phyloP scores from a whole-genome alignment of 2,797 vertebrate genomes.

The Enteromius viviparus region DNA sequence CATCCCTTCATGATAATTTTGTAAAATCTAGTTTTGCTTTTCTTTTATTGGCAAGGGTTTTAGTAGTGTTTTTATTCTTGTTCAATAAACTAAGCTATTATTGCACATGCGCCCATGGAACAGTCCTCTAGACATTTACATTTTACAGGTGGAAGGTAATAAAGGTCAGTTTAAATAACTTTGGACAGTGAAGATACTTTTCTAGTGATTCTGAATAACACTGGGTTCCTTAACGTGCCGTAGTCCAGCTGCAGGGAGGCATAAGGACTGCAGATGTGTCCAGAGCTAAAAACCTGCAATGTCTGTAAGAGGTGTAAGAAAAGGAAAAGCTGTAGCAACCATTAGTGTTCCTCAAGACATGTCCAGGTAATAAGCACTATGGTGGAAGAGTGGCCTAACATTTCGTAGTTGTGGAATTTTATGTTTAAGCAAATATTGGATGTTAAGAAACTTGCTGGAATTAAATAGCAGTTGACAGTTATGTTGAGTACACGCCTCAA shows the following conservation, averaged over 20 bases:
- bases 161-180: neutral
- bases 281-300: neutral
- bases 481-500: too few species aligned
- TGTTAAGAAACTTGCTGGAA: neutral
- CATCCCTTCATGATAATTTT: neutral
- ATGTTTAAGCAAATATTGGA: neutral
- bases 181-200: neutral
- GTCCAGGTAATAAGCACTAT: too few species aligned
- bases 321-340: too few species aligned
- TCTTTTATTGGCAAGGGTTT: neutral
- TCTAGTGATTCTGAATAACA: neutral
- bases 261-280: neutral
- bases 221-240: neutral
- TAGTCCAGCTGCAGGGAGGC: neutral
- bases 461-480: neutral
- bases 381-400: neutral
- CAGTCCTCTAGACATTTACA: neutral
- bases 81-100: neutral
- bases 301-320: neutral
- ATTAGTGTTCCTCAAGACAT: neutral
- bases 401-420: neutral
- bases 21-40: neutral
- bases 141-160: neutral
- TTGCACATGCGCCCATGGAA: neutral
- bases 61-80: neutral